Conservation (phyloP, 2,888 invertebrate species). For the Tetranychus truncatus region DNA sequence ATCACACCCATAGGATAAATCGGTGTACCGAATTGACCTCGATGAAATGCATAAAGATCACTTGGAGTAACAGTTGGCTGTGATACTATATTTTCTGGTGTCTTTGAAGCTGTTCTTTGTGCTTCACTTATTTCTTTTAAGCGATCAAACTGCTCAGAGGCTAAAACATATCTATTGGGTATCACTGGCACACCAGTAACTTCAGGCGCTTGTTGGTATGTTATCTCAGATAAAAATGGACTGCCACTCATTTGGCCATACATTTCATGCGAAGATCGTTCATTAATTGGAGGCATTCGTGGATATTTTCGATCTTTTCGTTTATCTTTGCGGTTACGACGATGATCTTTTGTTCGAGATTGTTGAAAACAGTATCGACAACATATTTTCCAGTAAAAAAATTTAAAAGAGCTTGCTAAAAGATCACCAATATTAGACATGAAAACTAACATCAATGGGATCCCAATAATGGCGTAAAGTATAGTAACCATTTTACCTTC, state of each 20-base stretch:
- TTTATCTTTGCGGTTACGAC: not conserved
- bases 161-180: constrained; percentile 9
- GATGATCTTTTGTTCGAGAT: not conserved
- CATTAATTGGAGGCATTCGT: not conserved
- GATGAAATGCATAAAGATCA: not conserved
- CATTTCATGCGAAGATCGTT: not conserved
- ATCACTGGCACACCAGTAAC: constrained; percentile 3
- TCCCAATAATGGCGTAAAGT: constrained; percentile 79
- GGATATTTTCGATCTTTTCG: not conserved
- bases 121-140: not conserved
- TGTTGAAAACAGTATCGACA: constrained; percentile 4
- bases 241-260: not conserved
- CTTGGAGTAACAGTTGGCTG: too few relatives aligned
- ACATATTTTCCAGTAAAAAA: constrained; percentile 59
- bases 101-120: not conserved
- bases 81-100: not conserved
- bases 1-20: not conserved
- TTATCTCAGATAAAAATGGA: not conserved
- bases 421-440: constrained; percentile 82
- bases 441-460: constrained; percentile 82
- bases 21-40: not conserved
- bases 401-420: constrained; percentile 80
- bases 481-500: constrained; percentile 86
- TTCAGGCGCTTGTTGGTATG: not conserved
- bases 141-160: not conserved